Percentiles rank a stretch among this genome's conserved stretches.
phyloP scores from a whole-genome alignment of 2,797 vertebrate genomes.

The Rhynchotus rufescens region DNA sequence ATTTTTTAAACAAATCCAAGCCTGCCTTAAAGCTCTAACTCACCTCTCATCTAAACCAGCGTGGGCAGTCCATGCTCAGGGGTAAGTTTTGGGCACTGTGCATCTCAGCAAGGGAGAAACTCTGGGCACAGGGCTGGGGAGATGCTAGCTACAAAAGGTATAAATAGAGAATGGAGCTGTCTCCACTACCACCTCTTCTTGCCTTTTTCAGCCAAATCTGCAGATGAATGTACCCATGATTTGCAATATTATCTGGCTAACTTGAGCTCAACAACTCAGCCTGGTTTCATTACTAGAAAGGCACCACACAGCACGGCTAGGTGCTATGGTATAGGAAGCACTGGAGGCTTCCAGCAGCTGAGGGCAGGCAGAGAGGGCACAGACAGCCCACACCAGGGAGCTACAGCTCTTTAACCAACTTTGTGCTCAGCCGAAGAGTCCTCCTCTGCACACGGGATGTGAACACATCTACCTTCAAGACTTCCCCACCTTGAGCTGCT shows the following conservation, averaged over 20 bases:
- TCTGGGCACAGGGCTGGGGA: rapidly evolving
- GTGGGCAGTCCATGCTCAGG: background rate
- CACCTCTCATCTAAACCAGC: background rate
- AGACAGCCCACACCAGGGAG: background rate
- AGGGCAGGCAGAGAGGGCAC: background rate
- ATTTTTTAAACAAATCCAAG: background rate
- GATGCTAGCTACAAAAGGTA: rapidly evolving
- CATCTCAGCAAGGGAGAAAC: background rate
- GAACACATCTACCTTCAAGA: rapidly evolving
- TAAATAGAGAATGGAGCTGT: background rate
- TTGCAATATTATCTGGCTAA: background rate
- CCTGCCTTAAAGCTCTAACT: background rate
- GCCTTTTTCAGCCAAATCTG: background rate
- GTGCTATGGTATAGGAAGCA: background rate
- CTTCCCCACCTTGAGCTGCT: background rate
- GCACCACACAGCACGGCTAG: background rate
- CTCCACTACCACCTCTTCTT: background rate
- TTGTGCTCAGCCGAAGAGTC: background rate
- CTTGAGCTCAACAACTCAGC: background rate
- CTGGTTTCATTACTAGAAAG: background rate
- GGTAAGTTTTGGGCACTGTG: background rate
- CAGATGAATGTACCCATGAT: background rate
- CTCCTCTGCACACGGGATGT: background rate
- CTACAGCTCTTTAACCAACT: background rate
- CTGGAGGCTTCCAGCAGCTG: background rate